phyloP scores from a whole-genome alignment of 1,140 invertebrate genomes.

The Temnothorax longispinosus region DNA sequence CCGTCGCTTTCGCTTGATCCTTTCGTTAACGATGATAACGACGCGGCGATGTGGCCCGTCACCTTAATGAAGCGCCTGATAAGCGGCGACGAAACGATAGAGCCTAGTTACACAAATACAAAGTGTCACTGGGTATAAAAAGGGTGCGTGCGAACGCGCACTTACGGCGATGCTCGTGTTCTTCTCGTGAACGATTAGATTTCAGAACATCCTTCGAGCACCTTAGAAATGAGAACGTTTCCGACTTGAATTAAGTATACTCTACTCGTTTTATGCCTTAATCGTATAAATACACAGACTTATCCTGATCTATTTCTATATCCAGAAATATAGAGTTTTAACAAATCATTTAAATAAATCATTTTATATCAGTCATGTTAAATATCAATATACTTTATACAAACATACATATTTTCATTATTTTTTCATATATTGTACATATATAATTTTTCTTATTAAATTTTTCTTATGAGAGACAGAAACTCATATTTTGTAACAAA shows the following conservation, averaged over 20 bases:
- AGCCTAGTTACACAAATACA: slow-evolving; percentile 31
- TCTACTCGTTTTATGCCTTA: background rate
- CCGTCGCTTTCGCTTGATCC: slow-evolving; percentile 38
- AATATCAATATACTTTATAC: background rate
- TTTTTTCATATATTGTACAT: background rate
- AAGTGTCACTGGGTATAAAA: slow-evolving; percentile 16
- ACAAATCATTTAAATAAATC: background rate
- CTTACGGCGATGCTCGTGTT: slow-evolving; percentile 27
- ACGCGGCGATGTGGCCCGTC: background rate
- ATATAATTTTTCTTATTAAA: background rate
- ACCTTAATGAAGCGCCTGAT: slow-evolving; percentile 58
- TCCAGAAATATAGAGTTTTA: background rate
- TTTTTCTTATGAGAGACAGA: background rate
- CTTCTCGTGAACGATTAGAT: slow-evolving; percentile 38
- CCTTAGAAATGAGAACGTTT: background rate
- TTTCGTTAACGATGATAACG: slow-evolving; percentile 60
- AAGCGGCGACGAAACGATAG: slow-evolving; percentile 54
- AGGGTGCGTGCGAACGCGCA: slow-evolving; percentile 16
- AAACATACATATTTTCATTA: background rate
- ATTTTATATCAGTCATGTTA: background rate
- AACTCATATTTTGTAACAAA: background rate
- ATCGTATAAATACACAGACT: background rate
- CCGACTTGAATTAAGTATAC: background rate
- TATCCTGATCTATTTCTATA: background rate
- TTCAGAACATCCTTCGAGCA: background rate